Evolutionary conservation across 2,113 vertebrate species (phyloP), one percentile per base, ranked within the genome.

Genomic region (Trogon surrucura): DNA sequence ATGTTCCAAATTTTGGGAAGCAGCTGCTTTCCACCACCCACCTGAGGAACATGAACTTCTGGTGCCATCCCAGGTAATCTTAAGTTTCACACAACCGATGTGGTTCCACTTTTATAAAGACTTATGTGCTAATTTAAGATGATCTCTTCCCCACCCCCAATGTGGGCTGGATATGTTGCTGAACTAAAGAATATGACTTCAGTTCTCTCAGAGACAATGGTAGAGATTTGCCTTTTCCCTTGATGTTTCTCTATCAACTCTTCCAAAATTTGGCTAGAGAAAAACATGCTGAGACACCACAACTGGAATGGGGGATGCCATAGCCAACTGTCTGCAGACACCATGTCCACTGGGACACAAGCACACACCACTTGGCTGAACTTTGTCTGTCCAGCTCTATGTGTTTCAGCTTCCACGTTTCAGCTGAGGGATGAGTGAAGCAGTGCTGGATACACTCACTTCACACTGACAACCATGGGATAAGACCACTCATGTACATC

Each of bases 351-450:
- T 85, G 53, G 44, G 70, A 86, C 36, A 36, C 66, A 57, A 80
- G 60, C 60, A 53, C 1, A 0, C 21, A 53, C 73, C 48, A 32
- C 22, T 41, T 64, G 27, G 56, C 74, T 4, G 25, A 88, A 75
- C 66, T 77, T 36, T 18, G 9, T 47, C 30, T 66, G 77, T 48
- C 79, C 62, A 75, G 41, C n/a, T 69, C n/a, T 71, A 48, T 45
- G 34, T 47, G n/a, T 64, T 94, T 77, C 72, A 66, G 32, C 58
- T 86, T 80, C 74, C 10, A 21, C 30, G 23, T 84, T 81, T 89
- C 65, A 88, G 64, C 36, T 71, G 67, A 72, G 26, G 23, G 29
- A 19, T 4, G 17, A 83, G 30, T 62, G 17, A 82, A 77, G 17
- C 38, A 64, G 32, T 16, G 56, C 70, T 67, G 58, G 16, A 7